Evolutionary conservation across 2,888 invertebrate species (phyloP).

Genomic region (Scaptodrosophila latifasciaeformis): DNA sequence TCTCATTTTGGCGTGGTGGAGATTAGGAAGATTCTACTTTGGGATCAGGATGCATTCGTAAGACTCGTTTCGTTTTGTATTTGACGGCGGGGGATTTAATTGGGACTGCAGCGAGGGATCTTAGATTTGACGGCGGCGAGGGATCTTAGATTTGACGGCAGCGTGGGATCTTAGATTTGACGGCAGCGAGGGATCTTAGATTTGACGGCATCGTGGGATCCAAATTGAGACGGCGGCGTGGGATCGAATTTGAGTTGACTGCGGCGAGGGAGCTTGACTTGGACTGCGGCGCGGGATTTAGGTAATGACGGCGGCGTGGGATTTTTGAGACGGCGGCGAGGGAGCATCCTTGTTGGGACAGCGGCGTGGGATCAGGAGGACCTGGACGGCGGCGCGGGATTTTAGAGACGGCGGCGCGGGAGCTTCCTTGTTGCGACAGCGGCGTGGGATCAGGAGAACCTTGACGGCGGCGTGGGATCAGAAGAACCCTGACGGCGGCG

Average conservation of each 20-base stretch:
- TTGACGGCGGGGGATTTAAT: neutral
- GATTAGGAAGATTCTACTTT: slow-evolving; percentile 7
- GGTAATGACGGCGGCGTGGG: slow-evolving; percentile 42
- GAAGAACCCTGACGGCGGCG: slow-evolving; percentile 26
- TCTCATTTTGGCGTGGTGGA: slow-evolving; percentile 17
- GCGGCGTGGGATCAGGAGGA: slow-evolving; percentile 32
- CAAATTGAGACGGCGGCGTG: slow-evolving; percentile 53
- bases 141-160: slow-evolving; percentile 22
- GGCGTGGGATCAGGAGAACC: slow-evolving; percentile 40
- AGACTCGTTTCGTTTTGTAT: neutral
- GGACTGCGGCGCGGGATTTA: slow-evolving; percentile 48
- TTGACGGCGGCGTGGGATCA: slow-evolving; percentile 39
- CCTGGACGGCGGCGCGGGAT: slow-evolving; percentile 23
- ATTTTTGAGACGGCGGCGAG: slow-evolving; percentile 9
- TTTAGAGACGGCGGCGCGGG: slow-evolving; percentile 27
- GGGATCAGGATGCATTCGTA: neutral
- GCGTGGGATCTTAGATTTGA: slow-evolving; percentile 27
- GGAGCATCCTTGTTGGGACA: slow-evolving; percentile 8
- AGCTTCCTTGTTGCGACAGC: slow-evolving; percentile 35
- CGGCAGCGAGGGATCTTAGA: slow-evolving; percentile 42
- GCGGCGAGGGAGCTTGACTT: slow-evolving; percentile 26
- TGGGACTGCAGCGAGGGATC: slow-evolving; percentile 6
- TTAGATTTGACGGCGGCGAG: slow-evolving; percentile 12
- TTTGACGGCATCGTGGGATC: slow-evolving; percentile 25
- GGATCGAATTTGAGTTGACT: slow-evolving; percentile 35